Percentiles rank a stretch among this genome's conserved stretches.
Evolutionary conservation across 64 coral and sea anemone species (phyloP).

Genomic region (Actinia tenebrosa): DNA sequence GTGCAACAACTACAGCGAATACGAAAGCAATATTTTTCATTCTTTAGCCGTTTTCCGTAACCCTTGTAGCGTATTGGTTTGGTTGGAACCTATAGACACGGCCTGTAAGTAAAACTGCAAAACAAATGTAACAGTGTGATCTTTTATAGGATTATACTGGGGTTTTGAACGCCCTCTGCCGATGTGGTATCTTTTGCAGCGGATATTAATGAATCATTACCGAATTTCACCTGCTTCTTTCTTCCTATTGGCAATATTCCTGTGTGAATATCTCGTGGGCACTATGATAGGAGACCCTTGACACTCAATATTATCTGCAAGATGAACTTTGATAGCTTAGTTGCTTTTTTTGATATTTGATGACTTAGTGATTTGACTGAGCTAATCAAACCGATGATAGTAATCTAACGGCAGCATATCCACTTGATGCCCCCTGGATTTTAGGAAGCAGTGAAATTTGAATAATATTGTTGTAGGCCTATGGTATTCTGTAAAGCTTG

Average conservation of each 20-base stretch:
- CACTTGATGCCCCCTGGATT: too few relatives aligned
- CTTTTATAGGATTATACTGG: neutral
- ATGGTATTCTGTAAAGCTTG: too few relatives aligned
- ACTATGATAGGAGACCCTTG: neutral
- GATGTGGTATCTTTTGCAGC: neutral
- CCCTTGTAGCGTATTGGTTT: too few relatives aligned
- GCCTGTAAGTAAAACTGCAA: neutral
- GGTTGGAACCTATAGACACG: neutral
- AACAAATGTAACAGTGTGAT: neutral
- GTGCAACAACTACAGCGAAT: too few relatives aligned
- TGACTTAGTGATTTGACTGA: neutral
- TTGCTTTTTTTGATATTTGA: neutral
- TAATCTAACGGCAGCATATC: too few relatives aligned
- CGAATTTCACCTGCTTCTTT: neutral
- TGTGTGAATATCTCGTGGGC: neutral
- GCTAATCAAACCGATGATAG: too few relatives aligned
- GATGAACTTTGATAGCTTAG: neutral
- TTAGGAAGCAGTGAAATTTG: too few relatives aligned
- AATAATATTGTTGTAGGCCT: too few relatives aligned
- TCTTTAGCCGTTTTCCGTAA: too few relatives aligned
- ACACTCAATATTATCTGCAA: neutral
- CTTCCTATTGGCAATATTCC: slow-evolving; percentile 9
- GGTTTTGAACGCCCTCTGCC: neutral
- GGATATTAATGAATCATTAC: slow-evolving; percentile 4
- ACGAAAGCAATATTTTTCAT: too few relatives aligned